These are phyloP conservation scores for Myrmecobius fasciatus DNA, from an alignment of 2,113 vertebrate genomes.

Conservation along the genomic window DNA sequence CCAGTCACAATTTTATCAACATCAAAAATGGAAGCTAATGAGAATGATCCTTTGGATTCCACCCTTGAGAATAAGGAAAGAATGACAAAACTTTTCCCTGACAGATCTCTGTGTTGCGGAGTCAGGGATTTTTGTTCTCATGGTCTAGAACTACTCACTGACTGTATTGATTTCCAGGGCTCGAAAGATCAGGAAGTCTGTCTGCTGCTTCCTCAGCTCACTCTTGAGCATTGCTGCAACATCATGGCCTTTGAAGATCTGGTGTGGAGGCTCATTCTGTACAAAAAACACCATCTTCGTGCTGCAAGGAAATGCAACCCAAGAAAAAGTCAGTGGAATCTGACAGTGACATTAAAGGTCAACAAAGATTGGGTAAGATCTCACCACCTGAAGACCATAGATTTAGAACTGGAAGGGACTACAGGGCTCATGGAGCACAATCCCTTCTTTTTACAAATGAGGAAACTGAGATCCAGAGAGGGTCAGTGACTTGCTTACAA, in stretches of 20 bases:
- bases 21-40: background rate
- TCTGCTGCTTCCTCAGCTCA: slow-evolving; percentile 94
- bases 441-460: background rate
- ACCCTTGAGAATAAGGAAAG: background rate
- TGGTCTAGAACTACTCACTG: slow-evolving; percentile 87
- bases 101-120: background rate
- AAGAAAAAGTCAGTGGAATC: background rate
- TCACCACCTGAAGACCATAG: background rate
- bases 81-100: background rate
- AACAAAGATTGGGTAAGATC: background rate
- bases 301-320: slow-evolving; percentile 81
- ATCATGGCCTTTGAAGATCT: slow-evolving; percentile 91
- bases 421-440: background rate
- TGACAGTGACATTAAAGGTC: background rate
- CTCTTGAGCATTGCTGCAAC: slow-evolving; percentile 92
- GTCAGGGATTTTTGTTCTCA: background rate
- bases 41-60: background rate
- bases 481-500: background rate
- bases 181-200: slow-evolving; percentile 95
- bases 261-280: slow-evolving; percentile 92
- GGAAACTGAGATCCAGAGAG: background rate
- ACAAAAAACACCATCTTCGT: slow-evolving; percentile 98
- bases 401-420: background rate
- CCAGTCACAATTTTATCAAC: background rate
- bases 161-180: slow-evolving; percentile 93